These are phyloP conservation scores for Helicoverpa armigera DNA, from an alignment of 1,140 invertebrate species.

Conservation along the genomic window DNA sequence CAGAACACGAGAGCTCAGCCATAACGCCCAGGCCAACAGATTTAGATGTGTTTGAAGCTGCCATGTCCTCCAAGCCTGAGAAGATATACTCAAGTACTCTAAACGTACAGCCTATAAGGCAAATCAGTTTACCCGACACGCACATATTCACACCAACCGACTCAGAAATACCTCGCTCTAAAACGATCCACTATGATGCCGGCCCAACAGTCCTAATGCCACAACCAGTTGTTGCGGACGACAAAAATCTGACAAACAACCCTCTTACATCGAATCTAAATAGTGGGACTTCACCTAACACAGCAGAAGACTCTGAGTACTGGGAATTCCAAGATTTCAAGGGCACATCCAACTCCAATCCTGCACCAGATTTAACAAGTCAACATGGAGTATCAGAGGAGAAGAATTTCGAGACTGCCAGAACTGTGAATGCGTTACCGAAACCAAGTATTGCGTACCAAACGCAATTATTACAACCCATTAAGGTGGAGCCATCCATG, in stretches of 20 bases:
- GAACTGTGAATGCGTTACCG: conserved; percentile 36
- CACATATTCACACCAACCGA: conserved; percentile 86
- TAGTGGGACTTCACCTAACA: conserved; percentile 39
- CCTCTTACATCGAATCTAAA: conserved; percentile 39
- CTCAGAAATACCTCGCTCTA: conserved; percentile 84
- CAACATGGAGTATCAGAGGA: conserved; percentile 21
- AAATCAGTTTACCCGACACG: conserved; percentile 85
- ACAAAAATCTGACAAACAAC: conserved; percentile 50
- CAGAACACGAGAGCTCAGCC: conserved; percentile 61
- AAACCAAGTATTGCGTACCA: conserved; percentile 59
- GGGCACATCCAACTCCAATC: conserved; percentile 55
- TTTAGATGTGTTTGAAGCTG: conserved; percentile 71
- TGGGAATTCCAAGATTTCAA: conserved; percentile 85
- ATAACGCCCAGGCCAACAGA: conserved; percentile 63
- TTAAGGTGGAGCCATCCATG: conserved; percentile 77
- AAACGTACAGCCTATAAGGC: conserved; percentile 77
- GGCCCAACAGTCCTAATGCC: conserved; percentile 63
- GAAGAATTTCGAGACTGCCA: conserved; percentile 38
- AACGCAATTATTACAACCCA: conserved; percentile 80
- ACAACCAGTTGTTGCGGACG: conserved; percentile 55
- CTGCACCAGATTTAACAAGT: conserved; percentile 23
- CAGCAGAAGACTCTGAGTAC: conserved; percentile 68
- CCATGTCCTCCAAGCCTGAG: conserved; percentile 64
- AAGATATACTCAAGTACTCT: conserved; percentile 77
- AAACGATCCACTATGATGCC: conserved; percentile 83